Evolutionary conservation across 2,113 vertebrate species (phyloP).

Genomic region (Ictidomys tridecemlineatus): DNA sequence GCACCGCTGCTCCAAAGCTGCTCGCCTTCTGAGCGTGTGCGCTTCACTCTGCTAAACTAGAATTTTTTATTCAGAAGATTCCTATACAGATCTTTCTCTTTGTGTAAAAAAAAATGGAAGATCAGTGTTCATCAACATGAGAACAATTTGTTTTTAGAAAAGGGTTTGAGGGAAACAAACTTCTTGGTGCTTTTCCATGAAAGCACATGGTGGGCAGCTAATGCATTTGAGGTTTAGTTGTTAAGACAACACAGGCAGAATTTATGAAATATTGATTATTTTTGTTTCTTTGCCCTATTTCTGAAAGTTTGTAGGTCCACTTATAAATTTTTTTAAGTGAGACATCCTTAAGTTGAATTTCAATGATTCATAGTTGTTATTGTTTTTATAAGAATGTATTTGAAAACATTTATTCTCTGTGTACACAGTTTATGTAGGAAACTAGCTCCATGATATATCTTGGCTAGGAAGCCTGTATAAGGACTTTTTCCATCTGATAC

Average conservation of each 20-base stretch:
- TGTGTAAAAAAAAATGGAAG: neutral
- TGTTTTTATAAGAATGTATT: conserved; percentile 61
- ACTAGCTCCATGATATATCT: neutral
- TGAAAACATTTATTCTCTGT: neutral
- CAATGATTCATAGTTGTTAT: neutral
- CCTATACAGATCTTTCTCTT: neutral
- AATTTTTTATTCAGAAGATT: conserved; percentile 28
- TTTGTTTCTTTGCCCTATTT: neutral
- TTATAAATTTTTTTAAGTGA: conserved; percentile 1
- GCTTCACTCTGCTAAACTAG: no score
- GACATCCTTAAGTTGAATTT: conserved; percentile 44
- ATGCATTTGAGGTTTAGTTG: neutral
- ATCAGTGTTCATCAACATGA: conserved; percentile 41
- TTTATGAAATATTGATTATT: neutral
- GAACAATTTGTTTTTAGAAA: neutral
- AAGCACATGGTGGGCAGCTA: neutral
- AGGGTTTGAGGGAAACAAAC: conserved; percentile 36
- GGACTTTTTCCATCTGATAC: neutral
- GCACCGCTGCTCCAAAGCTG: no score
- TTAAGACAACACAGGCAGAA: neutral
- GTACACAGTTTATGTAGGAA: neutral
- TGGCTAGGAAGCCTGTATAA: neutral
- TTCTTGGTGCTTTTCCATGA: conserved; percentile 34
- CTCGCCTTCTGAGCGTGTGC: no score
- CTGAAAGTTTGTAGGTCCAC: neutral